Evolutionary conservation across 2,113 vertebrate species (phyloP).

Genomic region (Dasyornis broadbenti): DNA sequence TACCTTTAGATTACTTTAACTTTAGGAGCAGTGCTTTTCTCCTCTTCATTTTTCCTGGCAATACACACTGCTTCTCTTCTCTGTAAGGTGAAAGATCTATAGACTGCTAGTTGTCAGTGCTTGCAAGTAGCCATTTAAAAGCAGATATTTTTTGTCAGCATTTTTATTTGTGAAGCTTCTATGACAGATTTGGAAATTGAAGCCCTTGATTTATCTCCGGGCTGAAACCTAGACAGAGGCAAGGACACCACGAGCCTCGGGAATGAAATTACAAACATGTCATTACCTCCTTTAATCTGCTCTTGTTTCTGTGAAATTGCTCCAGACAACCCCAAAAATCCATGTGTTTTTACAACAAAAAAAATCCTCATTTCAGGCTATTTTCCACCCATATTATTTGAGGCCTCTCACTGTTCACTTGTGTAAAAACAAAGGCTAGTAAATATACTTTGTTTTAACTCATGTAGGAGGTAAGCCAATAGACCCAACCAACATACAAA

Average conservation of each 20-base stretch:
- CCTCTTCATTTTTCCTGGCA: slow-evolving; percentile 49
- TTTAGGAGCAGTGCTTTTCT: slow-evolving; percentile 16
- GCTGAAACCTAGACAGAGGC: slow-evolving; percentile 47
- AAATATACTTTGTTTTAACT: neutral
- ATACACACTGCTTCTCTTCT: neutral
- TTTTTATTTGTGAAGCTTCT: slow-evolving; percentile 57
- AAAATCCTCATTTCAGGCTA: neutral
- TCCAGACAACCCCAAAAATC: slow-evolving; percentile 28
- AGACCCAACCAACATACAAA: neutral
- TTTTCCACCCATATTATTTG: neutral
- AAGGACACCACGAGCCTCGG: slow-evolving; percentile 44
- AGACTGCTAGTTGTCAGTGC: slow-evolving; percentile 41
- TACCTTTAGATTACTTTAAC: slow-evolving; percentile 31
- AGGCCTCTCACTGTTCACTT: neutral
- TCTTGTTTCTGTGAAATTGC: slow-evolving; percentile 55
- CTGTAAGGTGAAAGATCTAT: slow-evolving; percentile 45
- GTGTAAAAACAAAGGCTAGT: neutral
- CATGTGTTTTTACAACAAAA: neutral
- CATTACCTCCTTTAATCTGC: slow-evolving; percentile 54
- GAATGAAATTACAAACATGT: slow-evolving; percentile 54
- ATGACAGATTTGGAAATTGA: slow-evolving; percentile 67
- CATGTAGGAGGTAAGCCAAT: neutral
- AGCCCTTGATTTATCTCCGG: slow-evolving; percentile 58
- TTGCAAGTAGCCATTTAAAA: slow-evolving; percentile 62
- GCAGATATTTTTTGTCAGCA: slow-evolving; percentile 56